Conservation (phyloP, 2,113 vertebrate genomes). For the Chionis minor region DNA sequence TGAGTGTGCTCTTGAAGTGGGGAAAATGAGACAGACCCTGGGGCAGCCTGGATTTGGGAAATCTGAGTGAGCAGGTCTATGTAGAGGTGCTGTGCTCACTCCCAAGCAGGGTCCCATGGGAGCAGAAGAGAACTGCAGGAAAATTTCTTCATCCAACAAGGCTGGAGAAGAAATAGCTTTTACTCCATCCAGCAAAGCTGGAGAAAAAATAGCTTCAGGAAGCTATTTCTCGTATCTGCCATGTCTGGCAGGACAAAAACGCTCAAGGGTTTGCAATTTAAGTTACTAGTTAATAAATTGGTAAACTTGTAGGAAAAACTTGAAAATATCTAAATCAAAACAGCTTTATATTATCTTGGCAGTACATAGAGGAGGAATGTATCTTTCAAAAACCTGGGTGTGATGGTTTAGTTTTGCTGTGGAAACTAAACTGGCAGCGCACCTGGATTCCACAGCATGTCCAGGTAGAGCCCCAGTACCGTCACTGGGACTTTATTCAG, state of each 20-base stretch:
- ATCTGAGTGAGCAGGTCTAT: neutral
- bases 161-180: neutral
- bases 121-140: neutral
- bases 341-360: neutral
- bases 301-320: neutral
- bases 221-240: neutral
- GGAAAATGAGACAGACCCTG: neutral
- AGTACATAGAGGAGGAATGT: neutral
- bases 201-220: neutral
- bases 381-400: neutral
- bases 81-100: neutral
- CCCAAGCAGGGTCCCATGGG: neutral
- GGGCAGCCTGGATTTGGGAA: neutral
- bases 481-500: neutral
- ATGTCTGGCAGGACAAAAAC: neutral
- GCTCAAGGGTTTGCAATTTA: neutral
- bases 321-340: neutral
- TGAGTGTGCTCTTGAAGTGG: neutral
- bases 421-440: neutral
- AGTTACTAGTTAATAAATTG: neutral
- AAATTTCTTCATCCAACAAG: neutral
- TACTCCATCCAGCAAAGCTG: neutral
- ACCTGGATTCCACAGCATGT: rapidly evolving
- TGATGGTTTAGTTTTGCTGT: neutral
- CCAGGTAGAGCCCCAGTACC: neutral